phyloP scores from a whole-genome alignment of 1,140 invertebrate genomes.

The Colletes latitarsis region DNA sequence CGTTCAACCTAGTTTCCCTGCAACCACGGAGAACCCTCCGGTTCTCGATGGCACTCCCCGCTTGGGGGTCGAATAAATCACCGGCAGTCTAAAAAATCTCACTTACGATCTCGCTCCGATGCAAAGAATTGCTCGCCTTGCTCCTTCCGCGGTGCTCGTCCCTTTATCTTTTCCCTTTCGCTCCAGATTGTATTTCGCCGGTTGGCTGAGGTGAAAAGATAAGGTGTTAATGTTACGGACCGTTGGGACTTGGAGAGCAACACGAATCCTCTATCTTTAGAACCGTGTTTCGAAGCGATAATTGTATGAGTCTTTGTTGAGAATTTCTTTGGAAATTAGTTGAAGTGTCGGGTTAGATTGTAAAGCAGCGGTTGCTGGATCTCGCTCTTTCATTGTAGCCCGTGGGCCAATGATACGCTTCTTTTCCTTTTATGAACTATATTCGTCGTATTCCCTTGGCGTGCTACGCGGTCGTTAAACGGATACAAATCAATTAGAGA shows the following conservation, averaged over 20 bases:
- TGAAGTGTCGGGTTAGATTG: background rate
- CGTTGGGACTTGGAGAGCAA: constrained; percentile 48
- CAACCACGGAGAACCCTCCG: constrained; percentile 43
- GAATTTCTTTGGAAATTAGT: background rate
- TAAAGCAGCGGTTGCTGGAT: no score
- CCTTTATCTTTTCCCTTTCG: constrained; percentile 37
- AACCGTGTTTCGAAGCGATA: background rate
- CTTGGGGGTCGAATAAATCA: constrained; percentile 62
- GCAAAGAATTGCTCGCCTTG: constrained; percentile 51
- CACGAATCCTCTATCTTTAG: background rate
- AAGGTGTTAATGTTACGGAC: constrained; percentile 72
- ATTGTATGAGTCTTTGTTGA: background rate
- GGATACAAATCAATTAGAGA: no score
- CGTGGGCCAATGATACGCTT: no score
- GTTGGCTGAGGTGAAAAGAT: constrained; percentile 67
- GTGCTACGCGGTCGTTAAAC: no score
- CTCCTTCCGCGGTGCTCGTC: no score
- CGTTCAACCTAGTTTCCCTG: constrained; percentile 33
- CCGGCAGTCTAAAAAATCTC: constrained; percentile 60
- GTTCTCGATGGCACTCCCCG: constrained; percentile 36
- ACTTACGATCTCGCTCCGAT: constrained; percentile 55
- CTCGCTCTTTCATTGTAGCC: no score
- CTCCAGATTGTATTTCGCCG: constrained; percentile 60
- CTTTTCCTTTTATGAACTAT: no score
- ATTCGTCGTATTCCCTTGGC: no score